Conservation (phyloP, 1,140 invertebrate species). For the Camponotus pennsylvanicus region DNA sequence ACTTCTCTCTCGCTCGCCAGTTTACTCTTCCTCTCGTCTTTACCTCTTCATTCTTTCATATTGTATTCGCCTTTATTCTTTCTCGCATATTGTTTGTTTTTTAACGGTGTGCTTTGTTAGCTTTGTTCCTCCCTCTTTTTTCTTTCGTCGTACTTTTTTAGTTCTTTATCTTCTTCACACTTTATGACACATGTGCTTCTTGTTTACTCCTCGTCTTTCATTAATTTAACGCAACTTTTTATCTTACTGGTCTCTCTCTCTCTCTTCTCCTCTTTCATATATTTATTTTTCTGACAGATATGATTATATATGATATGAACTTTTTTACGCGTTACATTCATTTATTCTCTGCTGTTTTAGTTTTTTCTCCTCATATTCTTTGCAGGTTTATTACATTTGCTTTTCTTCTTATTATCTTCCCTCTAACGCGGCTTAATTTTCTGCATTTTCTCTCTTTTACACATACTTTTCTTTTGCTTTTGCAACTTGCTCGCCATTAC, state of each 20-base stretch:
- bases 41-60: neutral
- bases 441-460: neutral
- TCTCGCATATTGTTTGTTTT: neutral
- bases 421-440: conserved; percentile 30
- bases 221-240: neutral
- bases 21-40: conserved; percentile 19
- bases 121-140: neutral
- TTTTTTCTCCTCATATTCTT: neutral
- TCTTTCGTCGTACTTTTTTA: neutral
- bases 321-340: neutral
- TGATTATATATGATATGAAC: neutral
- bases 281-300: conserved; percentile 17
- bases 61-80: conserved; percentile 25
- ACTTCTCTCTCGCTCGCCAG: neutral
- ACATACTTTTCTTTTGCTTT: conserved; percentile 13
- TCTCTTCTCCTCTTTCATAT: neutral
- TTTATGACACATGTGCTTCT: neutral
- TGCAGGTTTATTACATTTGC: conserved; percentile 15
- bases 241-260: neutral
- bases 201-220: neutral
- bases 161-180: conserved; percentile 4
- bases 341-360: neutral
- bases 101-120: conserved; percentile 40
- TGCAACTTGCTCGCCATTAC: conserved; percentile 28
- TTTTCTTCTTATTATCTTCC: neutral